phyloP scores from a whole-genome alignment of 2,113 vertebrate genomes.

The Theristicus caerulescens region DNA sequence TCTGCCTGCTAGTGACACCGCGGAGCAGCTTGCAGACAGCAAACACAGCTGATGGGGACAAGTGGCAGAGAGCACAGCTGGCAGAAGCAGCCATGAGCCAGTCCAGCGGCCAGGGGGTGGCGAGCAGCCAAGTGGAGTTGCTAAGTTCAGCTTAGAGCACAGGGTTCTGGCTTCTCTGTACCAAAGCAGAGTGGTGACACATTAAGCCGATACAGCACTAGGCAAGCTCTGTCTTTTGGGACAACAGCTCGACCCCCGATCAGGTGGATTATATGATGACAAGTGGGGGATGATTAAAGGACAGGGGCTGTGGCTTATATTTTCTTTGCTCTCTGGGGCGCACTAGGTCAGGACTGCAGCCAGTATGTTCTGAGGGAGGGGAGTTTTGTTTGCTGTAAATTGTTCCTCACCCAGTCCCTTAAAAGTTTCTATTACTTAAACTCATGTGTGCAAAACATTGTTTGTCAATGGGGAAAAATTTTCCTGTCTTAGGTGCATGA shows the following conservation, averaged over 20 bases:
- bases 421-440: not conserved
- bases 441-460: not conserved
- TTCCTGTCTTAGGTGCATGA: not conserved
- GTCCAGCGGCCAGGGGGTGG: not conserved
- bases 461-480: not conserved
- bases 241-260: rapidly evolving
- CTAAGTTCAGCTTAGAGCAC: not conserved
- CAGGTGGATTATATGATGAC: not conserved
- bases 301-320: not conserved
- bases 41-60: not conserved
- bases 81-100: not conserved
- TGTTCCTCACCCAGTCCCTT: not conserved
- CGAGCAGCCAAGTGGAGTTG: not conserved
- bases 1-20: not conserved
- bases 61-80: not conserved
- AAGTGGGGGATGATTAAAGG: not conserved
- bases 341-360: not conserved
- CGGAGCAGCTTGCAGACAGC: not conserved
- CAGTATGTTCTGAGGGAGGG: not conserved
- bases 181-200: not conserved
- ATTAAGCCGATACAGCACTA: not conserved
- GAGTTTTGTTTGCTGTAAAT: not conserved
- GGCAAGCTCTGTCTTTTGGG: not conserved
- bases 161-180: not conserved
- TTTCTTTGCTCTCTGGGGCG: not conserved